Conservation (phyloP, 2,888 invertebrate genomes). For the Pollenia griseotomentosa region DNA sequence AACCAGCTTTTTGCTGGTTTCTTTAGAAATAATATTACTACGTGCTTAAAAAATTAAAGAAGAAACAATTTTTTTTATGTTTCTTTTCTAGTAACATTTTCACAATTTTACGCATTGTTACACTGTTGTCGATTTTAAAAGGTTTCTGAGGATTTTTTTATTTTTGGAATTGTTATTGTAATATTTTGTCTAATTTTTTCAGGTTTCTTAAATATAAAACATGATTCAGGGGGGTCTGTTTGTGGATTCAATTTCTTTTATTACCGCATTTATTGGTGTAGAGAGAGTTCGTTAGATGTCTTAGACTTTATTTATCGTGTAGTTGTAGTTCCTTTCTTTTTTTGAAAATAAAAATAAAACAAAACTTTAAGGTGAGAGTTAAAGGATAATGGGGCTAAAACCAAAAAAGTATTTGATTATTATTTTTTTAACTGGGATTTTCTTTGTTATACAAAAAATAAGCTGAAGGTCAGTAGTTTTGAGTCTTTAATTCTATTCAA, state of each 20-base stretch:
- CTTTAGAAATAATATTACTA: neutral
- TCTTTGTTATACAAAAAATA: neutral
- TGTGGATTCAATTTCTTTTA: neutral
- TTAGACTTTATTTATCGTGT: neutral
- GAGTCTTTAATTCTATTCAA: neutral
- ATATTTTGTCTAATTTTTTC: neutral
- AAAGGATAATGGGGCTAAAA: slow-evolving; percentile 10
- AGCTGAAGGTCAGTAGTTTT: slow-evolving; percentile 7
- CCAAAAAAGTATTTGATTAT: neutral
- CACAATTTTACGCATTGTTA: slow-evolving; percentile 49
- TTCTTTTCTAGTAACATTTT: neutral
- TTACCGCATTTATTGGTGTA: slow-evolving; percentile 31
- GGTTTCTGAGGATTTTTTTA: slow-evolving; percentile 15
- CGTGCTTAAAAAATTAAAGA: slow-evolving; percentile 27
- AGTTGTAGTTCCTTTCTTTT: neutral
- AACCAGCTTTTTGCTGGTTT: neutral
- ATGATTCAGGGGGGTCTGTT: neutral
- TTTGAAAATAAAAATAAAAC: neutral
- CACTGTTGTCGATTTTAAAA: slow-evolving; percentile 8
- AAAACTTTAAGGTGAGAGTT: neutral
- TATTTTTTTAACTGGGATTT: neutral
- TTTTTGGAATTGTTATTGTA: neutral
- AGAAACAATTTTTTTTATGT: slow-evolving; percentile 4
- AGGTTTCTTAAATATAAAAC: neutral
- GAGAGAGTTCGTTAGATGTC: neutral